Percentiles rank a stretch among this genome's conserved stretches.
Evolutionary conservation across 2,797 vertebrate genomes (phyloP).

Genomic region (Brachyrhaphis roseni): DNA sequence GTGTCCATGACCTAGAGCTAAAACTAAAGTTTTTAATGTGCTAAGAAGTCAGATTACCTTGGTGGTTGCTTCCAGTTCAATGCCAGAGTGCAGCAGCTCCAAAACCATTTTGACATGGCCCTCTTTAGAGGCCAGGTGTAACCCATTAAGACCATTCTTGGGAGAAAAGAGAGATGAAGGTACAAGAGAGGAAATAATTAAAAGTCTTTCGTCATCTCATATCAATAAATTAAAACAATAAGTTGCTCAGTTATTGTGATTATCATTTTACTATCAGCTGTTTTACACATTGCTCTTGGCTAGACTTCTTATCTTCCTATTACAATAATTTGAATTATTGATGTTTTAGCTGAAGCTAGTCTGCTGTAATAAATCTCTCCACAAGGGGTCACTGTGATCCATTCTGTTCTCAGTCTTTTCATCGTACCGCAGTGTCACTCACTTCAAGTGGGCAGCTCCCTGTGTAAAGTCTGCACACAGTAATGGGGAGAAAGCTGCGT

Average conservation of each 20-base stretch:
- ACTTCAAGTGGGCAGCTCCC: slow-evolving; percentile 57
- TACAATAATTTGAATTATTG: neutral
- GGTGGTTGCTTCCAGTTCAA: slow-evolving; percentile 92
- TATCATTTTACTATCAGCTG: too few relatives aligned
- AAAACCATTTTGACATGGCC: slow-evolving; percentile 98
- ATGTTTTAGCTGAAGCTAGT: slow-evolving; percentile 17
- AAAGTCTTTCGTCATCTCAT: neutral
- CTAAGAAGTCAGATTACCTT: slow-evolving; percentile 82
- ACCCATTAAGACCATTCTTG: slow-evolving; percentile 95
- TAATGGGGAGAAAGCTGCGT: slow-evolving; percentile 26
- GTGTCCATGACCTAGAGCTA: neutral
- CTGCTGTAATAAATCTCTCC: slow-evolving; percentile 55
- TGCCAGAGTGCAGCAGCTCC: slow-evolving; percentile 92
- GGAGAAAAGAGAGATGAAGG: slow-evolving; percentile 34
- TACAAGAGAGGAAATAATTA: neutral
- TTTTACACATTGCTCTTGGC: slow-evolving; percentile 1
- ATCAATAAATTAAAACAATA: neutral
- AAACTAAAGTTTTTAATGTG: neutral
- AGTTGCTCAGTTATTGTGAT: neutral
- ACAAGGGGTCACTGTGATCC: slow-evolving; percentile 66
- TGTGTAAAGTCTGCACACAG: slow-evolving; percentile 53
- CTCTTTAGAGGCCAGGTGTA: slow-evolving; percentile 97
- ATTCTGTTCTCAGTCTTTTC: slow-evolving; percentile 28
- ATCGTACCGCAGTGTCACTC: slow-evolving; percentile 72
- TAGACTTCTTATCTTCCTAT: neutral